Evolutionary conservation across 2,888 invertebrate genomes (phyloP), one percentile per base, ranked within the genome.

Genomic region (Macaria liturata): DNA sequence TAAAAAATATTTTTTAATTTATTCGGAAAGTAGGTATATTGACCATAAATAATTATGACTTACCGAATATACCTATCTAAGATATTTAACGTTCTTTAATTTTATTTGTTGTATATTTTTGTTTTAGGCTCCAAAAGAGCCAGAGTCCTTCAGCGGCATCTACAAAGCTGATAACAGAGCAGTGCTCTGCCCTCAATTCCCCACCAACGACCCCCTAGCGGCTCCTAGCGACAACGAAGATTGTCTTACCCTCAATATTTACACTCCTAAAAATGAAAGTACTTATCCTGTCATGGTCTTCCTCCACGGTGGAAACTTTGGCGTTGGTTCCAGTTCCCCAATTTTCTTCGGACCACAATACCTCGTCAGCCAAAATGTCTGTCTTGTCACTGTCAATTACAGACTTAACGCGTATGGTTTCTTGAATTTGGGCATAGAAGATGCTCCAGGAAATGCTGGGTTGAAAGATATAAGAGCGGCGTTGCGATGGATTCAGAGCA

Each of bases 291-390:
- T 92, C 1, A 87, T 92, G 81, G 86, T 91, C 0, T 91, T 79
- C 64, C 76, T 93, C 2, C 93, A 93, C 32, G 93, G 93, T 0
- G 93, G 93, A 1, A 91, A 84, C 4, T 93, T 91, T 44, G 87
- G 88, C 0, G 70, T 81, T 0, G 93, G 93, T 0, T 84, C 88
- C 1, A 88, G 90, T 0, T 87, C 87, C 0, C 81, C 89, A 0
- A 71, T 70, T 34, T 84, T 89, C 62, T 86, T 86, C 59, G 92
- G 92, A 0, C 91, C 93, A 0, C 86, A 92, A 58, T 92, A 90
- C 54, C 73, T 93, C 2, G 72, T 90, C 34, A 83, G 79, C 30
- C 86, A 91, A 43, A 85, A 81, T 0, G 80, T 91, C 0, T 75
- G 93, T 0, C 73, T 93, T 0, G 88, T 93, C 0, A 89, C 93